phyloP scores from a whole-genome alignment of 2,888 invertebrate genomes.

The Ectobius pallidus region DNA sequence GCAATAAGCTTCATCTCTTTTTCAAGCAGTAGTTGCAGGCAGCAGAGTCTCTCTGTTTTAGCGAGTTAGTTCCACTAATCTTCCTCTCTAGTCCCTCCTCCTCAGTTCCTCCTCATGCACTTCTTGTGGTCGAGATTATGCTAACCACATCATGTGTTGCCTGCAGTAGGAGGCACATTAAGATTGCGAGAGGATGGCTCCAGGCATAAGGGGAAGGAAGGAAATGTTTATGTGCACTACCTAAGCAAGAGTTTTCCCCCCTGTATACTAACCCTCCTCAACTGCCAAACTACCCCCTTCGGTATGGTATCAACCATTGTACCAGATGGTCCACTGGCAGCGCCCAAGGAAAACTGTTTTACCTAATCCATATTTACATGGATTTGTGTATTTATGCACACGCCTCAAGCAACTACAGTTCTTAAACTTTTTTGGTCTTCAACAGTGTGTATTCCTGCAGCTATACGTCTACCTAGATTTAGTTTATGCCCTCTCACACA shows the following conservation, averaged over 20 bases:
- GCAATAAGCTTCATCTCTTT: background rate
- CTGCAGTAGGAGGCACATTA: constrained; percentile 35
- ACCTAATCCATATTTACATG: constrained; percentile 43
- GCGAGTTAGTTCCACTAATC: constrained; percentile 26
- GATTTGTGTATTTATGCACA: constrained; percentile 2
- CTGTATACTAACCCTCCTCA: constrained; percentile 14
- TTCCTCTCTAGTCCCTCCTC: background rate
- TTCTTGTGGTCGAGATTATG: constrained; percentile 39
- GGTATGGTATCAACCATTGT: background rate
- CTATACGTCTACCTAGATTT: too few species aligned
- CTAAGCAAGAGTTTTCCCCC: background rate
- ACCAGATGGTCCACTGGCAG: constrained; percentile 40
- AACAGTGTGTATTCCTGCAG: too few species aligned
- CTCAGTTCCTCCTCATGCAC: constrained; percentile 14
- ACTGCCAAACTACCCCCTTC: constrained; percentile 4
- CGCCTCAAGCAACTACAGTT: too few species aligned
- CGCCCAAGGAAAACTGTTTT: constrained; percentile 37
- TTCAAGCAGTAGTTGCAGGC: background rate
- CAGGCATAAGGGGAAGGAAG: constrained; percentile 24
- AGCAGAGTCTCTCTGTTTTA: background rate
- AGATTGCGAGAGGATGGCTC: constrained; percentile 33
- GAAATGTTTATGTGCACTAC: constrained; percentile 41
- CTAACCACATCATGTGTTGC: constrained; percentile 40
- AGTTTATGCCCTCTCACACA: too few species aligned
- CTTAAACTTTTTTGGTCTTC: too few species aligned